Base-by-base conservation (phyloP, 37 sponge, comb jelly and placozoan species). In the Tethya wilhelma region DNA sequence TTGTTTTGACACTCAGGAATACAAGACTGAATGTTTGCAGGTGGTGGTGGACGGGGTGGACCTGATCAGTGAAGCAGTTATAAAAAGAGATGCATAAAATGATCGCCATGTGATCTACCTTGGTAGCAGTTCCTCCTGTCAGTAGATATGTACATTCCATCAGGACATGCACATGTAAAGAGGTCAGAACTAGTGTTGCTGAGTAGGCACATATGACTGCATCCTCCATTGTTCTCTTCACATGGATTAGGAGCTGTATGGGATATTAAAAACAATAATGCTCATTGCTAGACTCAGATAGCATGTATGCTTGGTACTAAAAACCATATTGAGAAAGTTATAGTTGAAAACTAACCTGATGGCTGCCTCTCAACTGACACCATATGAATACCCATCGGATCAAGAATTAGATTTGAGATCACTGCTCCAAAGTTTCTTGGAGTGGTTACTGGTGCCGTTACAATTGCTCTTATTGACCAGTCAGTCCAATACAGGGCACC, bases 401-500 rank as follows among this genome's bases (percentile, higher is more conserved):
- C 45, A 0, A 20, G 1, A 0, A 0, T 0, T 17, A 81, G 59
- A 7, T 2, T 0, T 37, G 59, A 60, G 8, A 19, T 19, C 20
- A 66, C 38, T 2, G 43, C 67, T 0, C n/a, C 33, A 8, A 66
- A 25, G 38, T 32, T 46, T 2, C 22, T 38, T 8, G 60, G 23
- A 1, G 44, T 30, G 20, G 37, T 6, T 14, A 56, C 23, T 32
- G 39, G 23, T 17, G 49, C 86, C 67, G 2, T 46, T 28, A 74
- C 58, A 4, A 94, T 60, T 17, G 69, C 38, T 11, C 76, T 39
- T 1, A 73, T 33, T 6, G 39, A 23, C 87, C 90, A 89, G 43
- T 93, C 93, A 34, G 83, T 80, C 79, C 86, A 85, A 45, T 85
- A 93, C 0, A 90, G 59, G 37, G 58, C 49, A 59, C 67, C 72